Evolutionary conservation across 2,888 invertebrate genomes (phyloP).

Genomic region (Orthonevra nobilis): DNA sequence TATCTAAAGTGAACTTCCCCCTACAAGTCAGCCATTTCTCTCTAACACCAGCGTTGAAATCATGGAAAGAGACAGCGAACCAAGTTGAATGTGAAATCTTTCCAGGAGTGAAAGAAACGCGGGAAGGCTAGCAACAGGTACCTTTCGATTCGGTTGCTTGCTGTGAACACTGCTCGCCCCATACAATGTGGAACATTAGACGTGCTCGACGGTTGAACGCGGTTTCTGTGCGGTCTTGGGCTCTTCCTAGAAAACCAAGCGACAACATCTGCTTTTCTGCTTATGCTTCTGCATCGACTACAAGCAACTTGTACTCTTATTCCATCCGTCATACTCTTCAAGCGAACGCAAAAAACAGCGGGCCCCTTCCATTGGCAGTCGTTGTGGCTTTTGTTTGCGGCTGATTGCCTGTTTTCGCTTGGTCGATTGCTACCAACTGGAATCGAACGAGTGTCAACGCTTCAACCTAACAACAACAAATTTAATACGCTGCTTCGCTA

Average conservation of each 20-base stretch:
- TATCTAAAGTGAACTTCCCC: neutral
- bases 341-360: neutral
- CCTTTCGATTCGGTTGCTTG: constrained; percentile 5
- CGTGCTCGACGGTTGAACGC: constrained; percentile 77
- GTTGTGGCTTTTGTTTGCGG: constrained; percentile 28
- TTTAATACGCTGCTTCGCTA: too few relatives aligned
- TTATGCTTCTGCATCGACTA: too few relatives aligned
- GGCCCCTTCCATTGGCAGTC: constrained; percentile 5
- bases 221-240: constrained; percentile 75
- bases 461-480: too few relatives aligned
- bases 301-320: neutral
- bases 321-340: neutral
- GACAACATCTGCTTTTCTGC: constrained; percentile 46
- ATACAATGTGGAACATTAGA: constrained; percentile 79
- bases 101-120: constrained; percentile 30
- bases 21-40: neutral
- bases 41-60: constrained; percentile 13
- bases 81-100: neutral
- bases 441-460: constrained; percentile 52
- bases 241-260: constrained; percentile 20
- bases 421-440: constrained; percentile 66
- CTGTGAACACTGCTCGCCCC: constrained; percentile 74
- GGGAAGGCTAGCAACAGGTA: constrained; percentile 13
- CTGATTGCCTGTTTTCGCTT: constrained; percentile 68
- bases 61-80: constrained; percentile 61